Conservation (phyloP, 2,113 vertebrate genomes). For the Cyprinus carpio region DNA sequence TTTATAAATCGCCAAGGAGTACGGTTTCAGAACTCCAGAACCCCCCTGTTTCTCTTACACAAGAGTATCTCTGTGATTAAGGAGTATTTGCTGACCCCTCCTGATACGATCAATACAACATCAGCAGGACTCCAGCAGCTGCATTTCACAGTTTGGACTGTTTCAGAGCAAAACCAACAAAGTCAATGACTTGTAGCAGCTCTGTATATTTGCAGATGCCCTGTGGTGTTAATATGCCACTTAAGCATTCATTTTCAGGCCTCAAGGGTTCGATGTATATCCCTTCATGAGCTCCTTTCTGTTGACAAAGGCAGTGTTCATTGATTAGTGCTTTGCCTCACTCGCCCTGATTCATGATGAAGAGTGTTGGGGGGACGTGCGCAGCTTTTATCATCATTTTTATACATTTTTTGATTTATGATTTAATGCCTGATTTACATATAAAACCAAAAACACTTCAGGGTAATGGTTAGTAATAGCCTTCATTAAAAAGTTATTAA, state of each 20-base stretch:
- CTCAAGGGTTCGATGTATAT: constrained; percentile 43
- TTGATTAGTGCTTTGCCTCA: not conserved
- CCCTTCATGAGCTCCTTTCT: constrained; percentile 44
- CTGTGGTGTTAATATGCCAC: constrained; percentile 58
- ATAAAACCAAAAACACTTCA: constrained; percentile 1
- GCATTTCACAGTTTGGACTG: not conserved
- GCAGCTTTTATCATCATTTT: constrained; percentile 5
- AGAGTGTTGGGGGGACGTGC: not conserved
- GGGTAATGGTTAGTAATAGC: not conserved
- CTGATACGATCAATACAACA: constrained; percentile 14
- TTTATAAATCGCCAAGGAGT: no score
- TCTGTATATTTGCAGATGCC: not conserved
- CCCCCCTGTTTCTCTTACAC: no score
- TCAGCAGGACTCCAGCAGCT: not conserved
- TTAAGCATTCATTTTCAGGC: constrained; percentile 61
- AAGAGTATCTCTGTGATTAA: not conserved
- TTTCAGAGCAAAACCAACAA: constrained; percentile 22
- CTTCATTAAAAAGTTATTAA: not conserved
- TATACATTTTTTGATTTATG: not conserved
- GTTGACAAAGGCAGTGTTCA: constrained; percentile 49
- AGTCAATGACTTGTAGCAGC: constrained; percentile 21
- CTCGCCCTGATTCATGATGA: not conserved
- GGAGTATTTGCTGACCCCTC: constrained; percentile 18
- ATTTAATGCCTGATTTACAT: constrained; percentile 9
- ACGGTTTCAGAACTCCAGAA: not conserved